Conservation (phyloP, 2,888 invertebrate species). For the Nudaria mundana region DNA sequence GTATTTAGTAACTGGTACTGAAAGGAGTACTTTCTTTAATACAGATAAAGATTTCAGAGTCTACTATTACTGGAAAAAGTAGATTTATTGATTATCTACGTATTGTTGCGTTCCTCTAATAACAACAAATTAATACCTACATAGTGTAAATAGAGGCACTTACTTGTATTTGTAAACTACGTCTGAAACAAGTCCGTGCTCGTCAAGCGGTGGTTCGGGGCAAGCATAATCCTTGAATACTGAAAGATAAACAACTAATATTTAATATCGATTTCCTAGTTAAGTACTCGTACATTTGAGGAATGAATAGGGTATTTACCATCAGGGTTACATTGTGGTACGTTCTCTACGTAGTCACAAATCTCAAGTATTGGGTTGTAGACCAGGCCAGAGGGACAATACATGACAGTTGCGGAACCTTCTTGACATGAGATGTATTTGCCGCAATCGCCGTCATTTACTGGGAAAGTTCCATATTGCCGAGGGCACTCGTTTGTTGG, state of each 20-base stretch:
- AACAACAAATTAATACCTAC: too few relatives aligned
- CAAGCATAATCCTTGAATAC: slow-evolving; percentile 48
- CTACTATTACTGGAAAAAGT: too few relatives aligned
- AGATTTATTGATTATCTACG: too few relatives aligned
- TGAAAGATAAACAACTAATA: slow-evolving; percentile 20
- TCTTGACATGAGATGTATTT: slow-evolving; percentile 52
- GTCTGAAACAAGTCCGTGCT: slow-evolving; percentile 32
- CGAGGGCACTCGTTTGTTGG: slow-evolving; percentile 38
- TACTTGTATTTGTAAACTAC: slow-evolving; percentile 45
- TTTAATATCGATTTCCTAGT: neutral
- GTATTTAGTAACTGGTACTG: too few relatives aligned
- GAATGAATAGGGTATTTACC: slow-evolving; percentile 20
- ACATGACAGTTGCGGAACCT: slow-evolving; percentile 50
- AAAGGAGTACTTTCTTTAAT: too few relatives aligned
- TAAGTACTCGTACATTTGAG: neutral
- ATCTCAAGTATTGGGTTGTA: slow-evolving; percentile 41
- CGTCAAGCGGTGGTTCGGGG: slow-evolving; percentile 36
- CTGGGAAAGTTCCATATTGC: slow-evolving; percentile 46
- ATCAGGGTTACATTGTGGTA: slow-evolving; percentile 49
- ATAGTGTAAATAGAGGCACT: too few relatives aligned
- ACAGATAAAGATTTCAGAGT: too few relatives aligned
- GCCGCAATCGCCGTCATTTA: slow-evolving; percentile 50
- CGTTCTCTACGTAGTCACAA: slow-evolving; percentile 64
- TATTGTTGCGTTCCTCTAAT: too few relatives aligned
- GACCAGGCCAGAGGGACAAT: slow-evolving; percentile 55